These are phyloP conservation scores for Ardeotis arabs DNA, from an alignment of 2,113 vertebrate species.

Conservation along the genomic window DNA sequence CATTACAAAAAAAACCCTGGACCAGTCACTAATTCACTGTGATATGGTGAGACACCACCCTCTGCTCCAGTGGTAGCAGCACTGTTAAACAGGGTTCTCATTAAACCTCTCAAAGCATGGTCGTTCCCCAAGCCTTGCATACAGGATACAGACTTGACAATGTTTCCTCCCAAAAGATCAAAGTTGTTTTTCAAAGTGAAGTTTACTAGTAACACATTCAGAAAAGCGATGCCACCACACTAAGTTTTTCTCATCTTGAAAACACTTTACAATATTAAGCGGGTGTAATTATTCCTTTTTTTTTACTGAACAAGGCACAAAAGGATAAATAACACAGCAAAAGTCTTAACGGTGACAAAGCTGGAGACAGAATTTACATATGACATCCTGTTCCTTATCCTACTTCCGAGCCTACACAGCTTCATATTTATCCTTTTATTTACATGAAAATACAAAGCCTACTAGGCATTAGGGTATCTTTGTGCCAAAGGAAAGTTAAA, in stretches of 20 bases:
- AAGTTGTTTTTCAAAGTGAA: background rate
- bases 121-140: background rate
- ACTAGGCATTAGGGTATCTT: background rate
- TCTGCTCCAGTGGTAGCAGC: background rate
- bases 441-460: slow-evolving; percentile 36
- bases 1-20: background rate
- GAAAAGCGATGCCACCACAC: background rate
- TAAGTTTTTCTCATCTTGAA: background rate
- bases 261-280: background rate
- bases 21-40: background rate
- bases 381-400: background rate
- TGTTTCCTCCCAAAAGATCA: background rate
- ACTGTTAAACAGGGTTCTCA: background rate
- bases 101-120: background rate
- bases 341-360: background rate
- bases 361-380: background rate
- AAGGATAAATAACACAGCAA: background rate
- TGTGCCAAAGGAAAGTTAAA: background rate
- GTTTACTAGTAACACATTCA: background rate
- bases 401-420: background rate
- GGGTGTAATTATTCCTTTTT: background rate
- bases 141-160: background rate
- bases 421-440: slow-evolving; percentile 9
- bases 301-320: background rate
- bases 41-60: background rate